Conservation (phyloP, 2,888 invertebrate genomes). For the Agrotis segetum region DNA sequence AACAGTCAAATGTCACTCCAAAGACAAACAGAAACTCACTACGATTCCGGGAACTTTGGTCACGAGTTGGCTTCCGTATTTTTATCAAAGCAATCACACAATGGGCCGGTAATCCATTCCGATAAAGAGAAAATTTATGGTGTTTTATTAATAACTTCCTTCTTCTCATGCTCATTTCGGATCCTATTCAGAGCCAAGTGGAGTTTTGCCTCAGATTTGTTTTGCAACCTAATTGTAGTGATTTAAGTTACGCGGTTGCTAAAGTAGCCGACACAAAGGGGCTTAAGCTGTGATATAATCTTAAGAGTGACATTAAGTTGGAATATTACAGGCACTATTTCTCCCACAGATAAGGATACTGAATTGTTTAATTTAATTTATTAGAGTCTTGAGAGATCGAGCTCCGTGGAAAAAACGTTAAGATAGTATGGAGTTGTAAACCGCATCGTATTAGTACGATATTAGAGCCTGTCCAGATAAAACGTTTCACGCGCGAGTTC, state of each 20-base stretch:
- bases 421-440: constrained; percentile 31
- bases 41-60: background rate
- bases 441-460: constrained; percentile 26
- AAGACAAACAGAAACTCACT: background rate
- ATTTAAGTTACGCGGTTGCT: constrained; percentile 74
- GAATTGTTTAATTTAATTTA: constrained; percentile 76
- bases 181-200: constrained; percentile 27
- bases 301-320: constrained; percentile 77
- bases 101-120: constrained; percentile 14
- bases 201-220: constrained; percentile 70
- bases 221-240: constrained; percentile 75
- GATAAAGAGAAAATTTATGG: constrained; percentile 58
- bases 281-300: constrained; percentile 76
- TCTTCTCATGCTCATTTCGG: constrained; percentile 34
- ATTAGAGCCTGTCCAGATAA: background rate
- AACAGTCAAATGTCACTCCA: constrained; percentile 3
- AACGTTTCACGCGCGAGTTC: no score
- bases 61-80: constrained; percentile 3
- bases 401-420: constrained; percentile 40
- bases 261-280: constrained; percentile 74
- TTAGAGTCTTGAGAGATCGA: constrained; percentile 64
- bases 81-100: constrained; percentile 25
- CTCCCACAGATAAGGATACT: constrained; percentile 74
- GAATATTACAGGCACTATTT: constrained; percentile 78
- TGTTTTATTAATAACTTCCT: constrained; percentile 42